These are phyloP conservation scores for Muscicapa striata DNA, from an alignment of 2,797 vertebrate genomes.

Conservation along the genomic window DNA sequence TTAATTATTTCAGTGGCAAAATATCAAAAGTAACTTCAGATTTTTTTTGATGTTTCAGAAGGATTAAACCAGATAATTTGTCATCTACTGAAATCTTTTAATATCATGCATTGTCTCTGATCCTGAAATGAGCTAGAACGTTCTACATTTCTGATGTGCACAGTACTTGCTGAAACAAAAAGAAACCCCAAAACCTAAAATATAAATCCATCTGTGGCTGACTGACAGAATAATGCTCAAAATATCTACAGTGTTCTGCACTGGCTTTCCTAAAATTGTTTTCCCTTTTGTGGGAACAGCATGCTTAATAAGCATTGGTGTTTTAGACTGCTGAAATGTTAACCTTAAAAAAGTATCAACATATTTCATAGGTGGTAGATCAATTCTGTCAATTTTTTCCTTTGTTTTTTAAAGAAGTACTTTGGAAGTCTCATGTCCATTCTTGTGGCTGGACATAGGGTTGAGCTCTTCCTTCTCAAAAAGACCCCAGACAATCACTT, in stretches of 20 bases:
- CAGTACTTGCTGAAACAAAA: neutral
- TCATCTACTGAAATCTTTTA: neutral
- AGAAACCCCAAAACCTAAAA: neutral
- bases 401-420: neutral
- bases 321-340: neutral
- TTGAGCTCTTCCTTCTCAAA: constrained; percentile 11
- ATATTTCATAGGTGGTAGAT: neutral
- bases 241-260: neutral
- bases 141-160: neutral
- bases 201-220: neutral
- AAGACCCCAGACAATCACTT: neutral
- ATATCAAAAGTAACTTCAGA: neutral
- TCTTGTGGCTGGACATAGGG: neutral
- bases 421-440: neutral
- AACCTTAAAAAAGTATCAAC: neutral
- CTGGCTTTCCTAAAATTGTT: constrained; percentile 22
- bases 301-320: neutral
- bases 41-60: neutral
- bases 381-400: neutral
- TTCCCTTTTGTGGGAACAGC: neutral
- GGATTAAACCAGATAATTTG: neutral
- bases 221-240: neutral
- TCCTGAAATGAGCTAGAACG: neutral
- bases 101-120: neutral
- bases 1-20: neutral